Evolutionary conservation across 2,888 invertebrate species (phyloP).

Genomic region (Abrostola tripartita): DNA sequence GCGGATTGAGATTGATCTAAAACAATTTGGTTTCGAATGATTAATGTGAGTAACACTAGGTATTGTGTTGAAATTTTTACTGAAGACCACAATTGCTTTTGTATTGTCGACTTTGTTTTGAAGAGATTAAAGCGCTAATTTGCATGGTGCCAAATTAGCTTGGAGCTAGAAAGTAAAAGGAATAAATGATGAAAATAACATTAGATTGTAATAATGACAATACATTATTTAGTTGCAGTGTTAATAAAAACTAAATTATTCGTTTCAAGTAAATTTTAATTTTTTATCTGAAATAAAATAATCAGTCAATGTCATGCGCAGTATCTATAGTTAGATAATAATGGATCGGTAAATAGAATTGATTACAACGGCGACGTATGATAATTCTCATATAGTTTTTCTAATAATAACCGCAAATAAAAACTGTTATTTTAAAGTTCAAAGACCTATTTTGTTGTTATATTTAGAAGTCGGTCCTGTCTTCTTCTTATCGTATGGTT

Average conservation of each 20-base stretch:
- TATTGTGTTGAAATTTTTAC: slow-evolving; percentile 68
- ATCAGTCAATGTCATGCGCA: slow-evolving; percentile 46
- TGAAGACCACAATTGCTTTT: slow-evolving; percentile 22
- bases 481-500: no score
- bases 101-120: slow-evolving; percentile 54
- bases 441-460: no score
- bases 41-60: slow-evolving; percentile 80
- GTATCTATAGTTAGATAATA: background rate
- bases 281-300: slow-evolving; percentile 30
- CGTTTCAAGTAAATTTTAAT: slow-evolving; percentile 39
- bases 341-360: slow-evolving; percentile 1
- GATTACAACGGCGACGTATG: background rate
- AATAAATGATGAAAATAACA: slow-evolving; percentile 79
- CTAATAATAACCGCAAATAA: background rate
- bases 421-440: no score
- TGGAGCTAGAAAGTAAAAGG: slow-evolving; percentile 75
- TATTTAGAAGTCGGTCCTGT: no score
- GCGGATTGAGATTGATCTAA: slow-evolving; percentile 63
- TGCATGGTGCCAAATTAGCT: slow-evolving; percentile 48
- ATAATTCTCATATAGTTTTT: background rate
- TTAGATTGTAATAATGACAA: slow-evolving; percentile 73
- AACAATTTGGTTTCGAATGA: slow-evolving; percentile 86
- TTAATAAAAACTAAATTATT: slow-evolving; percentile 61
- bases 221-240: slow-evolving; percentile 54
- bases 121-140: slow-evolving; percentile 38